phyloP scores from a whole-genome alignment of 2,888 invertebrate species.

The Xanthorhoe spadicearia region DNA sequence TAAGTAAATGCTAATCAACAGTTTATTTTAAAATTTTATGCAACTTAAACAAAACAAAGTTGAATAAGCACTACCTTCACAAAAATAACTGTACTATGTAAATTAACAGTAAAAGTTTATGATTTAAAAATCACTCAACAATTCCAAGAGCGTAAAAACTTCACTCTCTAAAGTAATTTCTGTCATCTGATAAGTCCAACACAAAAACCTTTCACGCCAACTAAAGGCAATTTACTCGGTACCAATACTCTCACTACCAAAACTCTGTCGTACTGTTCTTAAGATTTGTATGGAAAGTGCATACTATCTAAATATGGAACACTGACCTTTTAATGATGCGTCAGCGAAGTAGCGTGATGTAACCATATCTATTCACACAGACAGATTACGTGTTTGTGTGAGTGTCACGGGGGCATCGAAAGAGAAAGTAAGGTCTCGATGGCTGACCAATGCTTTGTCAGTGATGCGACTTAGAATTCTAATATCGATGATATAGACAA shows the following conservation, averaged over 20 bases:
- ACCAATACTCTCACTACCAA: slow-evolving; percentile 12
- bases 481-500: slow-evolving; percentile 25
- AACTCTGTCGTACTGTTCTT: slow-evolving; percentile 24
- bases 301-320: slow-evolving; percentile 70
- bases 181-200: not conserved
- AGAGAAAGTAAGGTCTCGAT: slow-evolving; percentile 78
- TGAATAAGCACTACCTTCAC: no score
- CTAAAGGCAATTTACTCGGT: not conserved
- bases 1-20: no score
- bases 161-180: not conserved
- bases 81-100: not conserved
- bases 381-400: slow-evolving; percentile 51
- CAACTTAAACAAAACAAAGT: no score
- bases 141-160: not conserved
- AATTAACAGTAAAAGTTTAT: no score
- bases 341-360: slow-evolving; percentile 73
- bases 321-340: slow-evolving; percentile 81
- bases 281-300: slow-evolving; percentile 74
- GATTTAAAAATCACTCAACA: not conserved
- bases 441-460: slow-evolving; percentile 59
- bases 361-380: slow-evolving; percentile 60
- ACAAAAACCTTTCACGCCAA: slow-evolving; percentile 8
- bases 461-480: slow-evolving; percentile 45
- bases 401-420: slow-evolving; percentile 65
- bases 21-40: no score